Conservation (phyloP, 2,888 invertebrate genomes). For the Boloria selene region DNA sequence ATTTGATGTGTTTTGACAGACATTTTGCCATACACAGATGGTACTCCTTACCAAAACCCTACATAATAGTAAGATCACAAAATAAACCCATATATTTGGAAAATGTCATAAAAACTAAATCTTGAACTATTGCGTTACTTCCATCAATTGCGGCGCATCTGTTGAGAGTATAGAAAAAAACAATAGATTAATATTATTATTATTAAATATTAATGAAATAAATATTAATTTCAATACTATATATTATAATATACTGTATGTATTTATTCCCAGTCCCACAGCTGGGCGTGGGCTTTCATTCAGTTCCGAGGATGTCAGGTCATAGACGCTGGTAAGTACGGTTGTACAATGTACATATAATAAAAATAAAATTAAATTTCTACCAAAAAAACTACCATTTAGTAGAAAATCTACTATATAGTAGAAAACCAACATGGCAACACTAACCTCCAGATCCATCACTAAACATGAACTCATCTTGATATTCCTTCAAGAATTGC, state of each 20-base stretch:
- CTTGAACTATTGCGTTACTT: slow-evolving; percentile 54
- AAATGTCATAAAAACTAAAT: not conserved
- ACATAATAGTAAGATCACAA: not conserved
- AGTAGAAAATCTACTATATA: no score
- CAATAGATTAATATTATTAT: not conserved
- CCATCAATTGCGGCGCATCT: slow-evolving; percentile 64
- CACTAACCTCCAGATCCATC: slow-evolving; percentile 70
- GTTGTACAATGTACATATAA: no score
- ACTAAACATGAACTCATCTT: slow-evolving; percentile 97
- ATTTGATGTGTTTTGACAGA: no score
- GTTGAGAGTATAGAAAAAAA: slow-evolving; percentile 43
- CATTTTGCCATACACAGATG: not conserved
- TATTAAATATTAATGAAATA: no score
- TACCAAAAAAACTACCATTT: slow-evolving; percentile 1
- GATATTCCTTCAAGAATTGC: slow-evolving; percentile 96
- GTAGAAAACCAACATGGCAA: not conserved
- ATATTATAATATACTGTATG: no score
- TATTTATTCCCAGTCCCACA: not conserved
- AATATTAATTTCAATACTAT: no score
- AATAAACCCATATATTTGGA: slow-evolving; percentile 4
- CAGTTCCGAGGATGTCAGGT: no score
- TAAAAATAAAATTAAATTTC: no score
- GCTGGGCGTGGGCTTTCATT: no score
- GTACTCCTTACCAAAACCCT: no score
- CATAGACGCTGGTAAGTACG: no score